phyloP scores from a whole-genome alignment of 2,113 vertebrate genomes.

The Ammodytes marinus region DNA sequence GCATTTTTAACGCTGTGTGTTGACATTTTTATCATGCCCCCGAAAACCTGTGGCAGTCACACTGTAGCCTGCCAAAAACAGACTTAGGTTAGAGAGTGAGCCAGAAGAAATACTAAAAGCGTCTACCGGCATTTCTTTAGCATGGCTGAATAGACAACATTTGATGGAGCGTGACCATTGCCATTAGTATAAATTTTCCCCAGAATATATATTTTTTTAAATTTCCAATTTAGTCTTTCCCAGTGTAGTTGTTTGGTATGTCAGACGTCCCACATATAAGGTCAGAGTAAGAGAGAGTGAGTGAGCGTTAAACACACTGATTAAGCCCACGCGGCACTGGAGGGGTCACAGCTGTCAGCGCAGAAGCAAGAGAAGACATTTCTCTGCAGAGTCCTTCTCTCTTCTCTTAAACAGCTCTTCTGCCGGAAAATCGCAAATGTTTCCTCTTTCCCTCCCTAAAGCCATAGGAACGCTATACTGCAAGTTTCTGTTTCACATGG shows the following conservation, averaged over 20 bases:
- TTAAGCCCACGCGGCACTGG: constrained; percentile 43
- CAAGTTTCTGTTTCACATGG: neutral
- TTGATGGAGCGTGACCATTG: constrained; percentile 8
- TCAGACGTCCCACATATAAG: constrained; percentile 41
- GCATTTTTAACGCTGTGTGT: constrained; percentile 1
- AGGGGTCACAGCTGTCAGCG: constrained; percentile 61
- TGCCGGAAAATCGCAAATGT: neutral
- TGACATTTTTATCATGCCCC: neutral
- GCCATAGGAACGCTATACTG: fast-evolving
- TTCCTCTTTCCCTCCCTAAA: neutral
- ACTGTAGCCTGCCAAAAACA: neutral
- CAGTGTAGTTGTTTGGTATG: constrained; percentile 26
- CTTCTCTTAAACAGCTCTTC: constrained; percentile 24
- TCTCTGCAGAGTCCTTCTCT: constrained; percentile 15
- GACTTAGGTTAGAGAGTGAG: neutral
- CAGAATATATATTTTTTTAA: neutral
- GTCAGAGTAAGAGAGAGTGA: constrained; percentile 42
- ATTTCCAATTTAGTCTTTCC: constrained; percentile 23
- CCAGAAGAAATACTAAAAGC: neutral
- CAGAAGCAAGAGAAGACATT: constrained; percentile 25
- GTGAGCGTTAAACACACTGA: constrained; percentile 56
- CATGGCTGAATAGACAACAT: neutral
- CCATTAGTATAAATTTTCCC: neutral
- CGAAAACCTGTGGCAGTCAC: neutral
- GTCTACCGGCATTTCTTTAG: neutral